Base-by-base conservation (phyloP, 1,140 invertebrate genomes). In the Drosophila busckii region DNA sequence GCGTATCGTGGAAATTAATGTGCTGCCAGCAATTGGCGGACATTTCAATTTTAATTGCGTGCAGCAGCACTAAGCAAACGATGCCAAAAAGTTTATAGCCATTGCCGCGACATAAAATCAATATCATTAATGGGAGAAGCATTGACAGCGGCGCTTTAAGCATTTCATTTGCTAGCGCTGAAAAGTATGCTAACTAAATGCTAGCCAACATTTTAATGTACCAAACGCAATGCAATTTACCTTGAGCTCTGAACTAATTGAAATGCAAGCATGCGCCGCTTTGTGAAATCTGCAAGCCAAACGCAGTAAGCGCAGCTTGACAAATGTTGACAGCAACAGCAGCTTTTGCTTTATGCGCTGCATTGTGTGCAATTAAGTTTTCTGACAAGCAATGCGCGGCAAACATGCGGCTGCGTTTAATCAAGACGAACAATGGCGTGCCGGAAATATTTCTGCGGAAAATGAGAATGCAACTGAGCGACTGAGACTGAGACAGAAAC, bases 291-390 rank as follows among this genome's bases (percentile, higher is more conserved):
- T 69, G 58, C 26, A 55, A 76, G 61, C 63, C 53, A 73, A 71
- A 73, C 54, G 50, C 20, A 40, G 28, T 40, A 25, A 12, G 25
- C 38, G 17, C 48, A 10, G 16, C 13, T 48, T 23, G 53, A 56
- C 40, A 32, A 49, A 49, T 44, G 28, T 7, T 15, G 20, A 10
- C 16, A 32, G 37, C 22, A 22, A 32, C 10, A 1, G 17, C 25
- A 65, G 68, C 67, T 34, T 65, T 60, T 60, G 37, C 60, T 54
- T 53, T 52, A 42, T 23, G 42, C 17, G 49, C 31, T 42, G 56
- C 50, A 66, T 68, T 76, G 67, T 70, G 66, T 64, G 73, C 67
- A 78, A 78, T 78, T 78, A 78, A 71, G 67, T 78, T 58, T 63
- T 66, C 34, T 78, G 56, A 61, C 35, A 44, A 41, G 20, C 31